Base-by-base conservation (phyloP, 2,888 invertebrate genomes). In the Lithosia quadra region DNA sequence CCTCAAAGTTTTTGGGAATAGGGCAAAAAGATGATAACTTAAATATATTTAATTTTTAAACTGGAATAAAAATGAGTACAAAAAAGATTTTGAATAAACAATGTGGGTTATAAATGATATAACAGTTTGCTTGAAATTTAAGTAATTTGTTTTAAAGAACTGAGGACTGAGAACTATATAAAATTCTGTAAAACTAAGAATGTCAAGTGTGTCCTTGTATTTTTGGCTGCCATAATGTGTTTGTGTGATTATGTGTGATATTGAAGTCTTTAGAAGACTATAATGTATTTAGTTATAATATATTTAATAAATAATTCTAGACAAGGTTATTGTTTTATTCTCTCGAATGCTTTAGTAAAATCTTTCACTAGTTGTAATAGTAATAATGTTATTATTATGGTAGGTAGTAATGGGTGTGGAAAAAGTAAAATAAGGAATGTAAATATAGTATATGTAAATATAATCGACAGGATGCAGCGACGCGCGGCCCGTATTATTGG, bases 241-340 rank as follows among this genome's bases (percentile, higher is more conserved):
- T 67, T 71, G 71, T 70, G 59, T 71, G 62, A 68, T 43, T 39
- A 67, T 61, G 76, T 78, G 84, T 83, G 84, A 85, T 84, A 80
- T 43, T 57, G 68, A 68, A 65, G 83, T 85, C 83, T 82, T 83
- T 0, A 63, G 65, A 85, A 85, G 86, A 85, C 83, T 55, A 76
- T 72, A 84, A 71, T 71, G 24, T 78, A 81, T 80, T 81, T 77
- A 77, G 72, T 49, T 18, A 49, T 77, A 69, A 67, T 77, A 36
- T 73, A 78, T 78, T 76, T 74, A 56, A 70, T 67, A 55, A 9
- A 28, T 74, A 78, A 75, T 71, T 65, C 76, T 76, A 80, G 78
- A 76, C 71, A 67, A 68, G 13, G 68, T 36, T 49, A 57, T 58
- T 10, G 62, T 79, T 73, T 79, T 56, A 56, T 56, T 56, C 7